These are phyloP conservation scores for Tetraodon nigroviridis DNA, from an alignment of 2,113 vertebrate species.

Conservation along the genomic window DNA sequence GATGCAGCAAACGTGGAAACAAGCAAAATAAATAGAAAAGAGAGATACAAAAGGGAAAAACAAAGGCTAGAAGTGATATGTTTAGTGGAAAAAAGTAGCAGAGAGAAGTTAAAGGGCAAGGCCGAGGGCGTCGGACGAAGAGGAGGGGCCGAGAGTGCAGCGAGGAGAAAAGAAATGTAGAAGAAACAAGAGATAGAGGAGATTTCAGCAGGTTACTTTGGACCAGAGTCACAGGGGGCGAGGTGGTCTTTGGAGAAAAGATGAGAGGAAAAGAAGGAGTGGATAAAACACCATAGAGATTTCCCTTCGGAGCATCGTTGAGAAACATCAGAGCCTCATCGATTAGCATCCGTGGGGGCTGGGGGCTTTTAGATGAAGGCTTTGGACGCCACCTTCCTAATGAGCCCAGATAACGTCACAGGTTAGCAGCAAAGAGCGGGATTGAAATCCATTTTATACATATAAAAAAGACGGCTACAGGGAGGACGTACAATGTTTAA, in stretches of 20 bases:
- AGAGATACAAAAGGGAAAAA: neutral
- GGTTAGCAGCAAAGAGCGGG: constrained; percentile 18
- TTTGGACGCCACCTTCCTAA: constrained; percentile 39
- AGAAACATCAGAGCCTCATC: constrained; percentile 45
- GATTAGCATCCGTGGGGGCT: constrained; percentile 41
- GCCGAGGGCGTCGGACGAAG: constrained; percentile 32
- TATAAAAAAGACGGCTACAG: neutral
- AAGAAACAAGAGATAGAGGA: constrained; percentile 11
- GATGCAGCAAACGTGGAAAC: neutral
- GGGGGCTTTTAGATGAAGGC: constrained; percentile 40
- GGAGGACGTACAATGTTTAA: neutral
- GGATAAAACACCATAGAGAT: constrained; percentile 14
- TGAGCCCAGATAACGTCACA: constrained; percentile 22
- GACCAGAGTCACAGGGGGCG: constrained; percentile 22
- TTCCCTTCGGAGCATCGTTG: constrained; percentile 28
- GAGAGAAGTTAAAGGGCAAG: constrained; percentile 9
- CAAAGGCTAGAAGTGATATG: neutral
- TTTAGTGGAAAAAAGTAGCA: constrained; percentile 1
- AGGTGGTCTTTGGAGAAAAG: constrained; percentile 26
- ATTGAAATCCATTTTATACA: neutral
- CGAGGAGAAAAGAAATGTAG: neutral
- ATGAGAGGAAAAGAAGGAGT: constrained; percentile 33
- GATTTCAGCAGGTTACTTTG: constrained; percentile 41
- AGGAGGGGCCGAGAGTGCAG: constrained; percentile 4
- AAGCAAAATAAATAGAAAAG: neutral